phyloP scores from a whole-genome alignment of 2,797 vertebrate genomes.

The Meda fulgida region DNA sequence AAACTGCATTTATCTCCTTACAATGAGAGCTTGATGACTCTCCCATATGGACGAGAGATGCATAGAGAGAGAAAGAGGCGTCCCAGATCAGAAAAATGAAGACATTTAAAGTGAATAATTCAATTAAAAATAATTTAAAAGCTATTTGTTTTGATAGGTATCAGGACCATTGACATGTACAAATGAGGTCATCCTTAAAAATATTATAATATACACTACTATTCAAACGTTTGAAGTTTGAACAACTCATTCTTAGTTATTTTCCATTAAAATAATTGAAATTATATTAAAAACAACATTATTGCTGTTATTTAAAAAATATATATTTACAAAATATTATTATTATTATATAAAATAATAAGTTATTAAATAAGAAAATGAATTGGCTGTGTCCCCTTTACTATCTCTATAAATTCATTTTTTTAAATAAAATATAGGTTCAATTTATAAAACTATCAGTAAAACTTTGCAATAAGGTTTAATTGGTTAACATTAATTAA shows the following conservation, averaged over 20 bases:
- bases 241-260: background rate
- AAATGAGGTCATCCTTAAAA: background rate
- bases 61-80: background rate
- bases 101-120: background rate
- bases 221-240: background rate
- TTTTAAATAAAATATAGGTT: background rate
- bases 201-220: background rate
- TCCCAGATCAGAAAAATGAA: no score
- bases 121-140: background rate
- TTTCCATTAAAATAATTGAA: background rate
- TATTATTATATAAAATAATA: background rate
- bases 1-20: constrained; percentile 68
- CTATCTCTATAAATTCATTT: no score
- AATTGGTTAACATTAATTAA: background rate
- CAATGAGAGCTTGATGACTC: constrained; percentile 64
- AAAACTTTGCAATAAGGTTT: background rate
- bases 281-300: background rate
- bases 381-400: background rate
- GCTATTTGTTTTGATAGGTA: background rate
- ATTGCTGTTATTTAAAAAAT: background rate
- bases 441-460: background rate
- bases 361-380: background rate
- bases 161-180: background rate
- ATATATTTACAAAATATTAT: background rate
- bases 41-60: constrained; percentile 66